Conservation (phyloP, 2,797 vertebrate genomes). For the Euthynnus affinis region DNA sequence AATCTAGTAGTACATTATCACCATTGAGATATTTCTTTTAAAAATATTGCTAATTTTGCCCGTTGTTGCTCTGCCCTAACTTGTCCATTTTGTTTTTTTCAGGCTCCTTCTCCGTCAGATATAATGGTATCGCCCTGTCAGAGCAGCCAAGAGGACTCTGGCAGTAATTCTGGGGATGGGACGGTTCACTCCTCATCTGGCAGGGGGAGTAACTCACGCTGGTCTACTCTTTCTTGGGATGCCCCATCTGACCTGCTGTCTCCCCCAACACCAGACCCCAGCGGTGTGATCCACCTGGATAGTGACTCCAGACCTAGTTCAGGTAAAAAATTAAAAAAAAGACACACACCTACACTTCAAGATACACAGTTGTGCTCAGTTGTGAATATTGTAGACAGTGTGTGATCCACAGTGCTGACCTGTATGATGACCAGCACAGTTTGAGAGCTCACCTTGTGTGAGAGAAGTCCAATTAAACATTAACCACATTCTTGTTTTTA, state of each 20-base stretch:
- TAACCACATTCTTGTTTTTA: constrained; percentile 71
- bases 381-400: background rate
- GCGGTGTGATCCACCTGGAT: constrained; percentile 75
- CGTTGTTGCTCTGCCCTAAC: background rate
- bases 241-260: constrained; percentile 85
- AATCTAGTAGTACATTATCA: too few species aligned
- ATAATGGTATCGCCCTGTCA: constrained; percentile 62
- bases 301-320: constrained; percentile 91
- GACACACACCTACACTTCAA: constrained; percentile 1
- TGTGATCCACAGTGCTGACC: constrained; percentile 28
- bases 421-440: constrained; percentile 34
- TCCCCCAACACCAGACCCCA: constrained; percentile 82
- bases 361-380: background rate
- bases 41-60: too few species aligned
- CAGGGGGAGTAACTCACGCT: constrained; percentile 79
- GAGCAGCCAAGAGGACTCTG: constrained; percentile 69
- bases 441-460: constrained; percentile 53
- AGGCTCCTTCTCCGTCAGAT: constrained; percentile 79
- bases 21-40: too few species aligned
- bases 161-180: constrained; percentile 64
- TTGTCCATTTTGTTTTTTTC: constrained; percentile 22
- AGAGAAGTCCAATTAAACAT: constrained; percentile 75
- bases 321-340: constrained; percentile 75
- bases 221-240: constrained; percentile 88
- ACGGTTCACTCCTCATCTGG: constrained; percentile 52